phyloP scores from a whole-genome alignment of 2,113 vertebrate genomes.

The Ondatra zibethicus region DNA sequence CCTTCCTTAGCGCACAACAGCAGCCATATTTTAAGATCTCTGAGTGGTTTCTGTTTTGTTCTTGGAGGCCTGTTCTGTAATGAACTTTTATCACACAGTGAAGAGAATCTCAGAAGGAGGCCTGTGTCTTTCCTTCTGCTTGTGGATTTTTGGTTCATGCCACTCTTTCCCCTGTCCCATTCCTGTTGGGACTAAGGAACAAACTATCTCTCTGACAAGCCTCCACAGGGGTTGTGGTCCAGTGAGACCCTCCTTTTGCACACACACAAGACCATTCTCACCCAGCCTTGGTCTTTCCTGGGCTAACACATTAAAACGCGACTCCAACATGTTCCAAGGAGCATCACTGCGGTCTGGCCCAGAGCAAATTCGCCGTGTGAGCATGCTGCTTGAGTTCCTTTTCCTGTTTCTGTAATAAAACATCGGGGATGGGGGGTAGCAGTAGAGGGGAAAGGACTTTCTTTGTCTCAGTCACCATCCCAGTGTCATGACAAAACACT shows the following conservation, averaged over 20 bases:
- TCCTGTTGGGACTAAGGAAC: not conserved
- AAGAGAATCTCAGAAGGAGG: not conserved
- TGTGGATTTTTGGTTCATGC: not conserved
- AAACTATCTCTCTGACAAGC: not conserved
- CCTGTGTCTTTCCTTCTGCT: not conserved
- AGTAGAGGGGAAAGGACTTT: not conserved
- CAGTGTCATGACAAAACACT: too few species aligned
- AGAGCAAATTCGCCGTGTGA: not conserved
- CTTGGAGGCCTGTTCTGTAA: not conserved
- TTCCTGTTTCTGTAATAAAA: not conserved
- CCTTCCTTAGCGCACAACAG: not conserved
- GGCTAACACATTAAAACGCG: constrained; percentile 18
- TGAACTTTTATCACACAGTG: not conserved
- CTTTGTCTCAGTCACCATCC: not conserved
- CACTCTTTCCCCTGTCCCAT: not conserved
- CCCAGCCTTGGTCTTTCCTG: not conserved
- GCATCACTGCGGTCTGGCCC: not conserved
- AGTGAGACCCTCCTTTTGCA: not conserved
- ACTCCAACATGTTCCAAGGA: not conserved
- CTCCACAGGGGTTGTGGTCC: not conserved
- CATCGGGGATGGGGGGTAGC: too few species aligned
- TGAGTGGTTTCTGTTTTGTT: not conserved
- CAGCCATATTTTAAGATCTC: not conserved
- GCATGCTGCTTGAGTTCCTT: not conserved
- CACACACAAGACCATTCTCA: not conserved